Base-by-base conservation (phyloP, 2,113 vertebrate species). In the Poecilia latipinna region DNA sequence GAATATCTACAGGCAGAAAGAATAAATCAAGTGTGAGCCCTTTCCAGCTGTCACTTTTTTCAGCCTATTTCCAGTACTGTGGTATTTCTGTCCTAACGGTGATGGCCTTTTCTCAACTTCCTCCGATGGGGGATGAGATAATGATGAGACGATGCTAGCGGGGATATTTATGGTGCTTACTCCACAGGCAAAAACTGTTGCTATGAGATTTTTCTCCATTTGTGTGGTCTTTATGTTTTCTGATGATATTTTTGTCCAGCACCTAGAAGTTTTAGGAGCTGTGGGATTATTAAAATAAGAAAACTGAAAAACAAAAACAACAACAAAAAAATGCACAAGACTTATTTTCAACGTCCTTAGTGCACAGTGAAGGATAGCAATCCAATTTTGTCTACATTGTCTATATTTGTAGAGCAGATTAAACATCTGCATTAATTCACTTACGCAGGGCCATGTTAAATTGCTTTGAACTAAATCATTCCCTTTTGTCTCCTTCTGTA, bases 131-230 rank as follows among this genome's bases (percentile, higher is more conserved):
- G 31, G 29, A 64, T 12, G 1, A 12, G 64, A 66, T 39, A 66
- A 42, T 39, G 63, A 37, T 65, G 39, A 66, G 35, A 66, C 11
- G 6, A 37, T 12, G 13, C 35, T 66, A 17, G 11, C 8, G 4
- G 12, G 33, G 33, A n/a, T 66, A 65, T 65, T 65, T 65, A 65
- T 65, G 63, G 63, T 8, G 32, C 63, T 66, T 22, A 26, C 24
- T 66, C 22, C 2, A 66, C 65, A 66, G 24, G 65, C 24, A 57
- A n/a, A 17, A 57, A n/a, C 24, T 57, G 51, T 57, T n/a, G 51
- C 51, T 24, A 24, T 1, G 51, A 57, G 51, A 24, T 24, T n/a
- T 64, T 33, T 65, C 32, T 65, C 32, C 35, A 10, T 57, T 57
- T 57, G 24, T 24, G 22, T 57, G 32, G 19, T 35, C 32, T 65